Evolutionary conservation across 2,113 vertebrate species (phyloP), one percentile per base, ranked within the genome.

Genomic region (Mus spicilegus): DNA sequence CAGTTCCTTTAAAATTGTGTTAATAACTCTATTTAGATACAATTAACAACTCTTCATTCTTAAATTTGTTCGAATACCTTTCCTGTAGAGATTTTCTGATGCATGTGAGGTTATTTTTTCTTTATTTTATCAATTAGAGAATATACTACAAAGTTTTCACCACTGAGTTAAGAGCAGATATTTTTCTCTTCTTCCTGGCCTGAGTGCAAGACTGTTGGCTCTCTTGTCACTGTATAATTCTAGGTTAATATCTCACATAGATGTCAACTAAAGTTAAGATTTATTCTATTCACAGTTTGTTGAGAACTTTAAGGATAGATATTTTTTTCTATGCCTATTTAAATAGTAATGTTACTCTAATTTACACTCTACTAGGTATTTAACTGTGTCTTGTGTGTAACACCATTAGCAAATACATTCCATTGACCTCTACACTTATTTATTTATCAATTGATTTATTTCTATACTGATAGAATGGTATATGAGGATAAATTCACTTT

Each of bases 1-100:
- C 77, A 72, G 36, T 81, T 94, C 85, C 42, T 36, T 89, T 70
- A 14, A 51, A 85, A 69, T 93, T 87, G 46, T 86, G 46, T 65
- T 81, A 36, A 76, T 9, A 42, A 22, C 7, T 69, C 80, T 81
- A 39, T 12, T 56, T 67, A 93, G 77, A 91, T 77, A 33, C 42
- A 89, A 46, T 89, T n/a, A 5, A 72, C 13, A 72, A 72, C 17
- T 17, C 14, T 17, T 72, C 70, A 73, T 9, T 7, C 14, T 76
- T 76, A 76, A 26, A 46, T 76, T 42, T 46, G 13, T 76, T 26
- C 46, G 1, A 42, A 46, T 76, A 28, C 11, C 10, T 46, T 76
- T 75, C 39, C 19, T 42, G n/a, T 75, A 42, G 39, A 42, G 39
- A 46, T 24, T 76, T 73, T 39, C n/a, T 76, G 42, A 42, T 42